Percentiles rank a stretch among this genome's conserved stretches.
These are phyloP conservation scores for Macrobrachium nipponense DNA, from an alignment of 1,140 invertebrate species.

Conservation along the genomic window DNA sequence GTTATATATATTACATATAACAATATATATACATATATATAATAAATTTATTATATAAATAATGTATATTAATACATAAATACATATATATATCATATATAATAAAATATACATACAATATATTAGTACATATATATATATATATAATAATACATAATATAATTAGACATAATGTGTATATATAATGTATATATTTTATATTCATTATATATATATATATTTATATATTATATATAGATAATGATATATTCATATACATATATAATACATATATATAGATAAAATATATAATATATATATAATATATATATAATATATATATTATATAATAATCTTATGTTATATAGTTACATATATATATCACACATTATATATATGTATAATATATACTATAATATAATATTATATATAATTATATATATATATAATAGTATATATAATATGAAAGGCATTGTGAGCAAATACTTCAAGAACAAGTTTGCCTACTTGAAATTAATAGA, in stretches of 20 bases:
- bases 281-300: conserved; percentile 21
- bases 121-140: conserved; percentile 12
- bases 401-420: conserved; percentile 15
- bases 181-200: conserved; percentile 20
- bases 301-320: conserved; percentile 17
- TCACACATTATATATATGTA: conserved; percentile 4
- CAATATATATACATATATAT: conserved; percentile 12
- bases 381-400: conserved; percentile 18
- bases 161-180: conserved; percentile 4
- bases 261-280: conserved; percentile 32
- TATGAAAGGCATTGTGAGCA: no score
- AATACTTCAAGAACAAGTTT: no score
- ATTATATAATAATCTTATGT: no score
- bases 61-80: no score
- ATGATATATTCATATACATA: conserved; percentile 8
- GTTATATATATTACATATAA: no score
- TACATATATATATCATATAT: conserved; percentile 19
- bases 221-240: no score
- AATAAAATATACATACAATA: conserved; percentile 25
- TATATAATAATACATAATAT: conserved; percentile 17
- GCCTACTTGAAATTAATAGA: no score
- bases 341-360: no score
- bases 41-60: conserved; percentile 14
- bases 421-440: conserved; percentile 7
- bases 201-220: conserved; percentile 33